Evolutionary conservation across 2,888 invertebrate genomes (phyloP).

Genomic region (Caenorhabditis drosophilae): DNA sequence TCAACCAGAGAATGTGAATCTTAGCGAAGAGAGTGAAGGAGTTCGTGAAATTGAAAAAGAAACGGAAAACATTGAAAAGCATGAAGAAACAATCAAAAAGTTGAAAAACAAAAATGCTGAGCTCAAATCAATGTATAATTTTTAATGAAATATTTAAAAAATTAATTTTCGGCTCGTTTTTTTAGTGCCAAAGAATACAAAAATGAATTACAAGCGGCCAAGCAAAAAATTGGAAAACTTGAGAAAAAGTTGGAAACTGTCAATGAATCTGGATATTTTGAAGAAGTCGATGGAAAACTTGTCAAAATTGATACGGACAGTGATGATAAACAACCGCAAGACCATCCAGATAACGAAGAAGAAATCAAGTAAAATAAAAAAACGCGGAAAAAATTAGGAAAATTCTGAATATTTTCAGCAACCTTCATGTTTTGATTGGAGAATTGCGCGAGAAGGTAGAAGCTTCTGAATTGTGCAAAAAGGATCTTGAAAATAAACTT

Average conservation of each 20-base stretch:
- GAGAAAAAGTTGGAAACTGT: conserved; percentile 22
- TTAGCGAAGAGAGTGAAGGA: conserved; percentile 45
- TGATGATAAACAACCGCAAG: conserved; percentile 26
- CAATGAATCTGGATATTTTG: conserved; percentile 23
- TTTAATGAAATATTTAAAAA: neutral
- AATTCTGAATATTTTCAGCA: conserved; percentile 21
- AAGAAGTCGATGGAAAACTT: conserved; percentile 25
- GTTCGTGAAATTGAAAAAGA: conserved; percentile 12
- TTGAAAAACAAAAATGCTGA: conserved; percentile 33
- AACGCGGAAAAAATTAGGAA: conserved; percentile 3
- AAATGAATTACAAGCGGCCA: conserved; percentile 19
- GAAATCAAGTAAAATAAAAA: conserved; percentile 41
- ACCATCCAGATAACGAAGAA: conserved; percentile 43
- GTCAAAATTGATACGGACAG: conserved; percentile 15
- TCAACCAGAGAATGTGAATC: conserved; percentile 51
- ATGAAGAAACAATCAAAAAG: conserved; percentile 23
- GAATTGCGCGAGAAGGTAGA: conserved; percentile 41
- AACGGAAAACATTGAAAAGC: conserved; percentile 24
- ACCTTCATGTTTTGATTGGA: conserved; percentile 48
- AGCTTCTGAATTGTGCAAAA: conserved; percentile 20
- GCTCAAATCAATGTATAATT: conserved; percentile 20
- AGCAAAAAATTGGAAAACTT: conserved; percentile 20
- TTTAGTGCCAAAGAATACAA: conserved; percentile 33
- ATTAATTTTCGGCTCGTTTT: neutral
- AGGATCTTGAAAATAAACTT: conserved; percentile 27